Evolutionary conservation across 2,113 vertebrate genomes (phyloP).

Genomic region (Ranitomeya imitator): DNA sequence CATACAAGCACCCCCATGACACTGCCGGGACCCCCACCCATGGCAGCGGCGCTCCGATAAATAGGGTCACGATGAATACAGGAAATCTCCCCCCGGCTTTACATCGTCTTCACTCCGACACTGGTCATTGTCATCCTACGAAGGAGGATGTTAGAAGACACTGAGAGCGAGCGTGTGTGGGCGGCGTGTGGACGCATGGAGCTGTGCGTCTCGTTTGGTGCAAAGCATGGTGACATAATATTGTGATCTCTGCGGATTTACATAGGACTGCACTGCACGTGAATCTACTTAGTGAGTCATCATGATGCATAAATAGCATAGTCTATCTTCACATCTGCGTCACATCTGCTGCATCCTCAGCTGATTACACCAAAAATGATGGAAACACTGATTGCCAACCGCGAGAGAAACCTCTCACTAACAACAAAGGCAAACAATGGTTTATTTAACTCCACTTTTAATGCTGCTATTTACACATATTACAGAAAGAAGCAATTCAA

Average conservation of each 20-base stretch:
- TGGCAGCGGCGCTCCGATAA: background rate
- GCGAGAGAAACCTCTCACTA: too few relatives aligned
- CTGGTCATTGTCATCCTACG: background rate
- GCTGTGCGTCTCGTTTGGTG: background rate
- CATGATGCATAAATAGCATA: too few relatives aligned
- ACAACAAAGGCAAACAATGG: too few relatives aligned
- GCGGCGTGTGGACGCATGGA: background rate
- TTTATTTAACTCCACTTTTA: too few relatives aligned
- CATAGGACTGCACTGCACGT: background rate
- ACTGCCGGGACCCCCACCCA: background rate
- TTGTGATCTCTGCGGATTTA: background rate
- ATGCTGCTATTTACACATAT: too few relatives aligned
- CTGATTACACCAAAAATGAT: too few relatives aligned
- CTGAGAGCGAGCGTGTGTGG: background rate
- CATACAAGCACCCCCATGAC: background rate
- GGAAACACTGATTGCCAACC: too few relatives aligned
- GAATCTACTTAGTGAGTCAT: background rate
- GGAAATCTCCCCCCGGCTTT: background rate
- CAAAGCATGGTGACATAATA: background rate
- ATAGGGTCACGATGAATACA: conserved; percentile 17
- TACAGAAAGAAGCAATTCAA: too few relatives aligned
- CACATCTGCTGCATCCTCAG: too few relatives aligned
- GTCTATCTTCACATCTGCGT: too few relatives aligned
- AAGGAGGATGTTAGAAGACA: background rate
- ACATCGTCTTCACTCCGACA: background rate